Evolutionary conservation across 2,888 invertebrate species (phyloP), one percentile per base, ranked within the genome.

Genomic region (Dendrolimus houi): DNA sequence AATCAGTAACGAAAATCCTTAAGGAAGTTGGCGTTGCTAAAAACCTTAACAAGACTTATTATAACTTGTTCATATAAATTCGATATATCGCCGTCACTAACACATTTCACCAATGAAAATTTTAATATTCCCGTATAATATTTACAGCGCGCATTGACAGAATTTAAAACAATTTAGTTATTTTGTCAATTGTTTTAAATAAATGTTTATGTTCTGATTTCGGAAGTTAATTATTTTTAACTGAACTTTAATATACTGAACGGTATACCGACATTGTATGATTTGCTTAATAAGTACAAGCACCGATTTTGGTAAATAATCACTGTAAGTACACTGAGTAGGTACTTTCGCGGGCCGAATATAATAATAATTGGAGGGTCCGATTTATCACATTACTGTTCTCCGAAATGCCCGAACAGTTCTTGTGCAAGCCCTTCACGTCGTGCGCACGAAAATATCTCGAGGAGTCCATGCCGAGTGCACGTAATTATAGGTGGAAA

Each of bases 281-380:
- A 87, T 85, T 86, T 87, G 81, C 85, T 78, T 87, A 87, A 87
- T 81, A 81, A 85, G 87, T 83, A 74, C 84, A 82, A 77, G 79
- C 75, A 79, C 83, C 78, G 85, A 87, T 86, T 85, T 87, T 87
- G 87, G 86, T 78, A 85, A 87, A 84, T 88, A 87, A 88, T 83
- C 84, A 80, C 79, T 75, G 76, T 87, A 87, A 87, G 85, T 86
- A 84, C 81, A 81, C 83, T 78, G 74, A 85, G 81, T 59, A 56
- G 59, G 59, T 79, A 85, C 85, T 83, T 86, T 87, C 84, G 79
- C 81, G 81, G 77, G 83, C 86, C 81, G 83, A 88, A 87, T 87
- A 84, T 82, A 81, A 87, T 84, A 85, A 88, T 90, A 88, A 89
- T 88, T 88, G 87, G 87, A 76, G 87, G 87, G 85, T 85, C 80